Base-by-base conservation (phyloP, 2,888 invertebrate genomes). In the Drosophila lutescens region DNA sequence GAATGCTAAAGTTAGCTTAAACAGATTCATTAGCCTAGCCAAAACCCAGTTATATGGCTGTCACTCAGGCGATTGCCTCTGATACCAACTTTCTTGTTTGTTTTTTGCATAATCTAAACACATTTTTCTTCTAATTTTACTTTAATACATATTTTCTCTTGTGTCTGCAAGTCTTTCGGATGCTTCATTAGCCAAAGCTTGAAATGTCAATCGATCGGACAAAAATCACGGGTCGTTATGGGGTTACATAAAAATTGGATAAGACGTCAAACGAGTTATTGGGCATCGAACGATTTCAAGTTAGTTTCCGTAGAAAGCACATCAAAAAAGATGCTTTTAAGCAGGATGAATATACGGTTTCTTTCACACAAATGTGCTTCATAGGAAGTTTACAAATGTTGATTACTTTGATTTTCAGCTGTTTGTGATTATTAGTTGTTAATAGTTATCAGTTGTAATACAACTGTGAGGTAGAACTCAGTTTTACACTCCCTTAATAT, bases 101-200 rank as follows among this genome's bases (percentile, higher is more conserved):
- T 47, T 49, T 58, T 58, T 58, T 40, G 58, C 59, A 59, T 59
- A 58, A 57, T 57, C 58, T 57, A 20, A 15, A 49, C 34, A 12
- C 34, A 58, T 57, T 20, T 17, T 8, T 10, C 13, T 47, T 47
- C n/a, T 4, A 32, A 49, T 49, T 32, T 15, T 10, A 32, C 3
- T 36, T 57, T 38, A 17, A 60, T 32, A 62, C 26, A 62, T 17
- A n/a, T 62, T 44, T n/a, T 46, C 15, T 36, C 36, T 43, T 12
- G 41, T 26, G 15, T 41, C 51, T 34, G 56, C 15, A 56, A 1
- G 51, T 50, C 34, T 57, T 1, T 57, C 30, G 38, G 26, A n/a
- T 57, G 59, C 58, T 32, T 58, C 57, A 72, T 67, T 71, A 50
- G 56, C 47, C 62, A 75, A 75, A 59, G 84, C 63, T 67, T 54